These are phyloP conservation scores for Carettochelys insculpta DNA, from an alignment of 2,113 vertebrate genomes.

Conservation along the genomic window DNA sequence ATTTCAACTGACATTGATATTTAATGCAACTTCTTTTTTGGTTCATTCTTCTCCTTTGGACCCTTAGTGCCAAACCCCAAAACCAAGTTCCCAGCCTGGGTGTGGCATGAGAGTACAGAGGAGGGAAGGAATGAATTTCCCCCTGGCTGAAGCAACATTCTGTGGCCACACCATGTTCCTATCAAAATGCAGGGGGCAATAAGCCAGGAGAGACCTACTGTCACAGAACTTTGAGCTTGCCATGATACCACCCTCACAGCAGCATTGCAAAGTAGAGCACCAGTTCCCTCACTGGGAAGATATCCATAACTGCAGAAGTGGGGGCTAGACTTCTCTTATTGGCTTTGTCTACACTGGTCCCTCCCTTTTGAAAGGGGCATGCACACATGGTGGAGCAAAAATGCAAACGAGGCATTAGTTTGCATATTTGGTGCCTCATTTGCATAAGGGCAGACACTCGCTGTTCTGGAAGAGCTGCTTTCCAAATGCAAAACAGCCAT, in stretches of 20 bases:
- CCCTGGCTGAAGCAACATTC: neutral
- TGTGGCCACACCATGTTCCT: neutral
- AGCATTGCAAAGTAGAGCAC: neutral
- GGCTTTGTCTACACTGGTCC: too few species aligned
- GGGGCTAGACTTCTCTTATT: neutral
- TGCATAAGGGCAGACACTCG: too few species aligned
- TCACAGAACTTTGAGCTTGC: neutral
- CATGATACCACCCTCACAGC: neutral
- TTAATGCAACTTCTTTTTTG: neutral
- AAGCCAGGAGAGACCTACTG: neutral
- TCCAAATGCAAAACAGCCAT: too few species aligned
- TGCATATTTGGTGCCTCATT: too few species aligned
- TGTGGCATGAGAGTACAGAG: neutral
- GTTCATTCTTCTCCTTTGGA: neutral
- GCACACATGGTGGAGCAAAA: too few species aligned
- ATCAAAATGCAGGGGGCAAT: neutral
- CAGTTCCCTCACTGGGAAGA: neutral
- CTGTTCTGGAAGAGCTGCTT: too few species aligned
- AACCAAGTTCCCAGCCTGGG: neutral
- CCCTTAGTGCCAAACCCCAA: neutral
- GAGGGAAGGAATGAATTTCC: neutral
- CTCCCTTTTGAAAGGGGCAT: too few species aligned
- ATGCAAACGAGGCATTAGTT: too few species aligned
- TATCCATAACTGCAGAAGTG: fast-evolving
- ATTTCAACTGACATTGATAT: neutral